phyloP scores from a whole-genome alignment of 2,888 invertebrate species.

The Heliconius charithonia region DNA sequence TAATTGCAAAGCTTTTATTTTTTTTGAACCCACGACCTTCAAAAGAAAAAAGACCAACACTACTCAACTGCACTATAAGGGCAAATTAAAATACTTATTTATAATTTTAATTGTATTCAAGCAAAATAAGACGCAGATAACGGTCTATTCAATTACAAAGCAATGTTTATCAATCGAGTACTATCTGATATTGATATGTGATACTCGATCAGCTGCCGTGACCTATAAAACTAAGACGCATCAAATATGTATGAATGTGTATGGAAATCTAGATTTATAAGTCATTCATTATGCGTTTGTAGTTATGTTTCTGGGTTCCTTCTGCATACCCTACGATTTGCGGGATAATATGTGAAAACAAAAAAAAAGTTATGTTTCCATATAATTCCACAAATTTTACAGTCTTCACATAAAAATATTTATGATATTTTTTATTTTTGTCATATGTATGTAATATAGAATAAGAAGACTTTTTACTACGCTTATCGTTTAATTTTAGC shows the following conservation, averaged over 20 bases:
- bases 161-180: neutral
- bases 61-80: neutral
- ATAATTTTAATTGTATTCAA: neutral
- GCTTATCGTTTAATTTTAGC: neutral
- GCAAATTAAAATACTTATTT: neutral
- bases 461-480: neutral
- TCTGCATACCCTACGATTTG: no score
- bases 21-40: no score
- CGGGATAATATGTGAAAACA: no score
- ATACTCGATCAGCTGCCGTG: conserved; percentile 25
- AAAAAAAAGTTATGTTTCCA: no score
- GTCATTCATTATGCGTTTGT: neutral
- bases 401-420: no score
- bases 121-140: neutral
- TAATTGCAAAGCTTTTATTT: no score
- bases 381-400: no score
- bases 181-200: conserved; percentile 12
- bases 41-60: no score
- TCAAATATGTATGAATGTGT: neutral
- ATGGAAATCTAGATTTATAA: neutral
- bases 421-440: no score
- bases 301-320: neutral
- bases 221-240: conserved; percentile 8
- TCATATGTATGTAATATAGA: no score
- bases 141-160: conserved; percentile 3